These are phyloP conservation scores for Tiphia femorata DNA, from an alignment of 2,888 invertebrate species.

Conservation along the genomic window DNA sequence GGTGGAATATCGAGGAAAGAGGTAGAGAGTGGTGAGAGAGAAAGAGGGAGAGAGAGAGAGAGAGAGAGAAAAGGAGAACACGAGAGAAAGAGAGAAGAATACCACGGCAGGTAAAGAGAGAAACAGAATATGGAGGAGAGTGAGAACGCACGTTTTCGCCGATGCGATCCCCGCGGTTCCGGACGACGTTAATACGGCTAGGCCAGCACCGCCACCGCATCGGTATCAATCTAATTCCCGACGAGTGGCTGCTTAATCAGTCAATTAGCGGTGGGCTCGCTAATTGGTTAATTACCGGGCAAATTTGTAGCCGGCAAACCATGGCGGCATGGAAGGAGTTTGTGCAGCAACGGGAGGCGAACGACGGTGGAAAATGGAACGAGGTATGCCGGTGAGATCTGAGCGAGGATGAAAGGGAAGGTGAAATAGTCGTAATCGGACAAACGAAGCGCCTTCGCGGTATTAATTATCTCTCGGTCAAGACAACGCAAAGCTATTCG, in stretches of 20 bases:
- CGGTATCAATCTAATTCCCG: slow-evolving; percentile 52
- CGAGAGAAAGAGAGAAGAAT: neutral
- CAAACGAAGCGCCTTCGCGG: too few species aligned
- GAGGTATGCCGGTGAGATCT: too few species aligned
- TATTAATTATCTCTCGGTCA: too few species aligned
- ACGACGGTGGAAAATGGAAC: too few species aligned
- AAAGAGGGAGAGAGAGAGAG: slow-evolving; percentile 1
- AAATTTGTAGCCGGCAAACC: slow-evolving; percentile 43
- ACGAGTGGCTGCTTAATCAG: slow-evolving; percentile 57
- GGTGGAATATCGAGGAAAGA: too few species aligned
- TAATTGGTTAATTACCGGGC: slow-evolving; percentile 58
- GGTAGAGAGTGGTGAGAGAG: neutral
- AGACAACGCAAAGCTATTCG: too few species aligned
- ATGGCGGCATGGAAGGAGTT: too few species aligned
- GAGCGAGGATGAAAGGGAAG: too few species aligned
- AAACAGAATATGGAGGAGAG: neutral
- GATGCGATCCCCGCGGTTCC: slow-evolving; percentile 7
- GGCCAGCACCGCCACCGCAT: slow-evolving; percentile 42
- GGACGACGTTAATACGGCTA: slow-evolving; percentile 32
- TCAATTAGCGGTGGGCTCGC: slow-evolving; percentile 51
- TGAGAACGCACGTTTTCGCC: slow-evolving; percentile 16
- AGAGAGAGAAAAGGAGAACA: neutral
- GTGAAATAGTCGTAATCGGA: too few species aligned
- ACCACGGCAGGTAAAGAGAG: neutral
- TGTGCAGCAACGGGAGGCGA: too few species aligned